phyloP scores from a whole-genome alignment of 2,113 vertebrate species.

The Petromus typicus region DNA sequence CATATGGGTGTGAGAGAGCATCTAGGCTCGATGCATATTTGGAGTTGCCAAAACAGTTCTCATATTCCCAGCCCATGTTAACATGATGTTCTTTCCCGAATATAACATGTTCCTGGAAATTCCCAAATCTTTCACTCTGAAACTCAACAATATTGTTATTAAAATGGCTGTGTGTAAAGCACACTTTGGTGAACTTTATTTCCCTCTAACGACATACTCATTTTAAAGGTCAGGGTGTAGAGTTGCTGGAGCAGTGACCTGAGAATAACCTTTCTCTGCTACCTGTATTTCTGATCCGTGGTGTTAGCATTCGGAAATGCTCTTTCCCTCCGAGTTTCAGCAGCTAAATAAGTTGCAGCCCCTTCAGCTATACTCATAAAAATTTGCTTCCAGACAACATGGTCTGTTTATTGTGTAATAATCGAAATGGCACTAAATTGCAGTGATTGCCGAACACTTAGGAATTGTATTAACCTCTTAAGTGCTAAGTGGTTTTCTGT shows the following conservation, averaged over 20 bases:
- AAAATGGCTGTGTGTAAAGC: slow-evolving; percentile 78
- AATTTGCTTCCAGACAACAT: slow-evolving; percentile 93
- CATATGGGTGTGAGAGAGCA: too few species aligned
- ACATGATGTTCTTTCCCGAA: slow-evolving; percentile 74
- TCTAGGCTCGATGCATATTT: neutral
- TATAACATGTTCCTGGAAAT: slow-evolving; percentile 78
- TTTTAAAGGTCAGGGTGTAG: slow-evolving; percentile 86
- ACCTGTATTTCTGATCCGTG: slow-evolving; percentile 87
- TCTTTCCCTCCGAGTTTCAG: slow-evolving; percentile 87
- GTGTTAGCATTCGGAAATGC: slow-evolving; percentile 86
- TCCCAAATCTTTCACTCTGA: slow-evolving; percentile 72
- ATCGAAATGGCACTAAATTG: slow-evolving; percentile 93
- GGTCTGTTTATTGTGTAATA: slow-evolving; percentile 94
- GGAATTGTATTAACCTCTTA: slow-evolving; percentile 91
- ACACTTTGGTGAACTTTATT: slow-evolving; percentile 82
- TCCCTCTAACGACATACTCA: slow-evolving; percentile 84
- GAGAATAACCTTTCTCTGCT: slow-evolving; percentile 87
- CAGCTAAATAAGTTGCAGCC: slow-evolving; percentile 91
- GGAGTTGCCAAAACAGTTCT: slow-evolving; percentile 51
- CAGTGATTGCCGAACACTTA: slow-evolving; percentile 90
- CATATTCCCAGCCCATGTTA: slow-evolving; percentile 54
- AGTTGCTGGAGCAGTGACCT: slow-evolving; percentile 87
- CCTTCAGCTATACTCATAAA: slow-evolving; percentile 94
- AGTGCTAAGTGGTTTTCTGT: slow-evolving; percentile 85
- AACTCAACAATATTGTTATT: slow-evolving; percentile 74